A percentile compares a stretch with the other conserved stretches of the same genome.
phyloP scores from a whole-genome alignment of 2,113 vertebrate genomes.

The Carassius gibelio region DNA sequence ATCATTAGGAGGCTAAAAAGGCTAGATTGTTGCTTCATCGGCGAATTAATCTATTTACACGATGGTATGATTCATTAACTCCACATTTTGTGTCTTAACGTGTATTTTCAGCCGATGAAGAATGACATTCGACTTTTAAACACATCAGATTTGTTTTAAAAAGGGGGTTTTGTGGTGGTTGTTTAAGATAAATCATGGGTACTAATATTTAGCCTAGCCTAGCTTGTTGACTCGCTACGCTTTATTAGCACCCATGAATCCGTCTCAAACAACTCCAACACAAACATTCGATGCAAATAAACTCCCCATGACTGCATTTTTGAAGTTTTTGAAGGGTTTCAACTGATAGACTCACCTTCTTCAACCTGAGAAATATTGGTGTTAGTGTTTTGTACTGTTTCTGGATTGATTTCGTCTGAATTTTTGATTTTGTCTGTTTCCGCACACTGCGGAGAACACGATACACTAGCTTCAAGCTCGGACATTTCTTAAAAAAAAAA shows the following conservation, averaged over 20 bases:
- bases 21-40: neutral
- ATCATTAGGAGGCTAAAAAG: neutral
- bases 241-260: slow-evolving; percentile 41
- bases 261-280: slow-evolving; percentile 33
- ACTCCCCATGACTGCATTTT: slow-evolving; percentile 16
- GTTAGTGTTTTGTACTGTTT: slow-evolving; percentile 80
- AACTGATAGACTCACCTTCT: slow-evolving; percentile 78
- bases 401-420: slow-evolving; percentile 58
- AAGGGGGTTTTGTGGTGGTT: slow-evolving; percentile 13
- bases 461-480: slow-evolving; percentile 68
- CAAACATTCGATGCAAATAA: slow-evolving; percentile 26
- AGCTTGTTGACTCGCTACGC: slow-evolving; percentile 11
- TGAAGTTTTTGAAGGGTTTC: slow-evolving; percentile 55
- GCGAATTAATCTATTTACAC: neutral
- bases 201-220: slow-evolving; percentile 35
- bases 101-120: neutral
- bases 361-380: slow-evolving; percentile 73
- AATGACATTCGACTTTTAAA: neutral
- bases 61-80: neutral
- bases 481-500: slow-evolving; percentile 47
- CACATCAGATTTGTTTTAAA: neutral
- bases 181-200: slow-evolving; percentile 28
- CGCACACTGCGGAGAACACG: slow-evolving; percentile 67
- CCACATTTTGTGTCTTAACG: neutral
- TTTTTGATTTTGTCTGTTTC: slow-evolving; percentile 67